A percentile compares a stretch with the other conserved stretches of the same genome.
These are phyloP conservation scores for Scaptodrosophila latifasciaeformis DNA, from an alignment of 2,888 invertebrate genomes.

Conservation along the genomic window DNA sequence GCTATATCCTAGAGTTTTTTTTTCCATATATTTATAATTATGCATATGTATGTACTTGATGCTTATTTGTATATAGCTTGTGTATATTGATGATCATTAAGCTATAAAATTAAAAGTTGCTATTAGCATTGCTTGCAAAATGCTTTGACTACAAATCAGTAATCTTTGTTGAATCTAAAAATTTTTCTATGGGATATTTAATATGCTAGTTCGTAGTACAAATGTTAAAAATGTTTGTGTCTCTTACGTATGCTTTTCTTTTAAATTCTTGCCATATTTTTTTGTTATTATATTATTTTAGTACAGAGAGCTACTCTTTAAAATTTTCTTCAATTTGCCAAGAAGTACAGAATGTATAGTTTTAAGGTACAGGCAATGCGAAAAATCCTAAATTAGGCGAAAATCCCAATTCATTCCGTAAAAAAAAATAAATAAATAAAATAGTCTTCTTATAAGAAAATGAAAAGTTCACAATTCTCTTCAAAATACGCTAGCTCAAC, in stretches of 20 bases:
- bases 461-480: too few relatives aligned
- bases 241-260: neutral
- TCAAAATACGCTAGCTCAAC: too few relatives aligned
- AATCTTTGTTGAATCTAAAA: slow-evolving; percentile 47
- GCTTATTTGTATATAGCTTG: slow-evolving; percentile 31
- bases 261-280: slow-evolving; percentile 5
- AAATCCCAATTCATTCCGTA: slow-evolving; percentile 36
- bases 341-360: slow-evolving; percentile 61
- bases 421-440: too few relatives aligned
- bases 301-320: too few relatives aligned
- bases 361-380: slow-evolving; percentile 66
- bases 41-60: slow-evolving; percentile 18
- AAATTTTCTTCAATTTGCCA: slow-evolving; percentile 59
- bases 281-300: slow-evolving; percentile 22
- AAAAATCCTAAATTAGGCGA: too few relatives aligned
- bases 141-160: slow-evolving; percentile 42
- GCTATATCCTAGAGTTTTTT: slow-evolving; percentile 39
- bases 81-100: slow-evolving; percentile 52
- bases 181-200: slow-evolving; percentile 66
- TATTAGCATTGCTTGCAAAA: slow-evolving; percentile 32
- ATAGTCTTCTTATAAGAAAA: too few relatives aligned
- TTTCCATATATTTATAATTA: slow-evolving; percentile 29
- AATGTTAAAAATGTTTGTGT: slow-evolving; percentile 63
- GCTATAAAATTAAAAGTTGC: slow-evolving; percentile 55
- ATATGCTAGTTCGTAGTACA: slow-evolving; percentile 51